These are phyloP conservation scores for Narcine bancroftii DNA, from an alignment of 2,113 vertebrate species.

Conservation along the genomic window DNA sequence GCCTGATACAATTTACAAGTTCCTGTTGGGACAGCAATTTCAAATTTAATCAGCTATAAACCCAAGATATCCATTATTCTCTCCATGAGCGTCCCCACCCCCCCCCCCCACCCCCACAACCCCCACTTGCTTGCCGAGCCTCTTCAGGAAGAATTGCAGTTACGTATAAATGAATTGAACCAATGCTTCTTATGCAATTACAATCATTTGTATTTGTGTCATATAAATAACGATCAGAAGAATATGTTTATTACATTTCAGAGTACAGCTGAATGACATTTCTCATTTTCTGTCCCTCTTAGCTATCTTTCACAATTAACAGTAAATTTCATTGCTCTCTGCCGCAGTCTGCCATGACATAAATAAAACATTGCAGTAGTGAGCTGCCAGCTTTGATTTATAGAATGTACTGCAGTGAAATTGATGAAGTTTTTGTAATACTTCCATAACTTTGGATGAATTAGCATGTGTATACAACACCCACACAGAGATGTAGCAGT, in stretches of 20 bases:
- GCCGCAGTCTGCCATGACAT: slow-evolving; percentile 46
- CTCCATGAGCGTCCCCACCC: no score
- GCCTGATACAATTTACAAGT: neutral
- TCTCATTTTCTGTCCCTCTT: slow-evolving; percentile 39
- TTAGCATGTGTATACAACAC: neutral
- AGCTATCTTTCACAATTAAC: slow-evolving; percentile 50
- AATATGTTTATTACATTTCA: slow-evolving; percentile 39
- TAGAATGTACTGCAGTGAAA: slow-evolving; percentile 49
- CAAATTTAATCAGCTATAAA: slow-evolving; percentile 18
- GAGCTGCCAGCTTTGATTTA: slow-evolving; percentile 52
- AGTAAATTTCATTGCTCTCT: slow-evolving; percentile 44
- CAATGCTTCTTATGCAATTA: neutral
- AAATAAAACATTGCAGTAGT: slow-evolving; percentile 54
- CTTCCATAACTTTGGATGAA: slow-evolving; percentile 46
- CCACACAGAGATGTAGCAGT: neutral
- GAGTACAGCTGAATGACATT: slow-evolving; percentile 1
- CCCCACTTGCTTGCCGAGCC: neutral
- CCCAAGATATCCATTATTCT: neutral
- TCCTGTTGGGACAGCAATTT: neutral
- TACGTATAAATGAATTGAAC: slow-evolving; percentile 23
- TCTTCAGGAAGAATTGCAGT: neutral
- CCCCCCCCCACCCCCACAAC: no score
- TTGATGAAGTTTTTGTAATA: slow-evolving; percentile 46
- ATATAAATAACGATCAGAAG: slow-evolving; percentile 37
- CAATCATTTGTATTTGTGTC: slow-evolving; percentile 32